phyloP scores from a whole-genome alignment of 2,113 vertebrate species.

The Elaphurus davidianus region DNA sequence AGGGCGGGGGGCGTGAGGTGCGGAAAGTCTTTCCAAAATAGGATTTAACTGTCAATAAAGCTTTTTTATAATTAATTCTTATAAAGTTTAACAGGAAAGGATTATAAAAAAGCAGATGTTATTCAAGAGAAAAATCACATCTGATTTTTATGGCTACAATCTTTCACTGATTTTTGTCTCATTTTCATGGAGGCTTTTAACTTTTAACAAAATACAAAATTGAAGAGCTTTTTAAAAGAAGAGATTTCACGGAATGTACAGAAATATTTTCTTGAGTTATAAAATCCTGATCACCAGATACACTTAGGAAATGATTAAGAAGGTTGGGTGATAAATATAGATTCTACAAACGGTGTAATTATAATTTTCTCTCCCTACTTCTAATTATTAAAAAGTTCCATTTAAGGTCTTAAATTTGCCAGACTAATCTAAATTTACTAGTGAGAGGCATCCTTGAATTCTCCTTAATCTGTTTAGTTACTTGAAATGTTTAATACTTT shows the following conservation, averaged over 20 bases:
- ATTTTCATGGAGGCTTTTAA: constrained; percentile 37
- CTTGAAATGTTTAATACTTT: constrained; percentile 59
- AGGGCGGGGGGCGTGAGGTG: not conserved
- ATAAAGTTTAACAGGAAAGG: constrained; percentile 38
- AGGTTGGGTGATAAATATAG: constrained; percentile 41
- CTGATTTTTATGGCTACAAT: constrained; percentile 47
- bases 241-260: not conserved
- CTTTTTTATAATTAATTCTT: constrained; percentile 42
- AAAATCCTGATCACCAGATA: constrained; percentile 31
- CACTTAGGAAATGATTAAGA: constrained; percentile 54
- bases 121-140: constrained; percentile 42
- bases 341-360: constrained; percentile 49
- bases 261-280: constrained; percentile 46
- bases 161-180: constrained; percentile 50
- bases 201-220: constrained; percentile 44
- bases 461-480: constrained; percentile 59
- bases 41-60: constrained; percentile 38
- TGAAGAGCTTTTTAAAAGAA: constrained; percentile 27
- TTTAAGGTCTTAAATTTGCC: constrained; percentile 56
- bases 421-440: constrained; percentile 61
- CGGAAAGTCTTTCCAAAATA: constrained; percentile 24
- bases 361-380: constrained; percentile 43
- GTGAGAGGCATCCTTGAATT: constrained; percentile 58
- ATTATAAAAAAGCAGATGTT: constrained; percentile 21
- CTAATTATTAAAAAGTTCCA: constrained; percentile 61